Base-by-base conservation (phyloP, 2,888 invertebrate species). In the Augochlorella aurata region DNA sequence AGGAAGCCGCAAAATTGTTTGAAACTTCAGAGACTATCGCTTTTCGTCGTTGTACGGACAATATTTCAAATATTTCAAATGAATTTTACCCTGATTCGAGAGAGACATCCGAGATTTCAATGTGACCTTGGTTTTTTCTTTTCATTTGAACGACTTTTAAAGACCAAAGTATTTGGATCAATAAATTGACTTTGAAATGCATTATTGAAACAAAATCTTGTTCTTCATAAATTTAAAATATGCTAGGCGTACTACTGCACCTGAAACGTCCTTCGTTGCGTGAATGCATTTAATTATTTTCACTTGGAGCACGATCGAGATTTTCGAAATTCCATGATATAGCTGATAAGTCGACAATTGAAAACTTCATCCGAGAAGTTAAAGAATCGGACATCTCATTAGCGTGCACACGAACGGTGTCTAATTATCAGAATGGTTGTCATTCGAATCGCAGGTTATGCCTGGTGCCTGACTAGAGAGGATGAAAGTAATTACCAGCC, bases 401-500 rank as follows among this genome's bases (percentile, higher is more conserved):
- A 61, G 24, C 65, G 58, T 4, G 52, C 49, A 69, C 52, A 58
- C 69, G 38, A 24, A n/a, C 47, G 72, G 71, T 75, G 76, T 77
- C 79, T 86, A 88, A 88, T 88, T 88, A 83, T 79, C 79, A 72
- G 80, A 78, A 73, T 70, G 81, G 75, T 77, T 77, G 84, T 86
- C 86, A 86, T 81, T 88, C 81, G 85, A 81, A 85, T 82, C 80
- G 66, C 74, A 74, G 83, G 79, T 85, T 83, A 83, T 86, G 79
- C 72, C 81, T 61, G 54, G 58, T 29, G 21, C 29, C 73, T 38
- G 83, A 73, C 79, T 76, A 68, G 80, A 82, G 83, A 81, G 88
- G 87, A 79, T 79, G 84, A 88, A 88, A 88, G 87, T 88, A 88
- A 88, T 88, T 88, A 88, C 83, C 77, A 74, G 18, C 80, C 77